Percentiles rank a stretch among this genome's conserved stretches.
phyloP scores from a whole-genome alignment of 2,113 vertebrate genomes.

The Erythrocercus mccallii region DNA sequence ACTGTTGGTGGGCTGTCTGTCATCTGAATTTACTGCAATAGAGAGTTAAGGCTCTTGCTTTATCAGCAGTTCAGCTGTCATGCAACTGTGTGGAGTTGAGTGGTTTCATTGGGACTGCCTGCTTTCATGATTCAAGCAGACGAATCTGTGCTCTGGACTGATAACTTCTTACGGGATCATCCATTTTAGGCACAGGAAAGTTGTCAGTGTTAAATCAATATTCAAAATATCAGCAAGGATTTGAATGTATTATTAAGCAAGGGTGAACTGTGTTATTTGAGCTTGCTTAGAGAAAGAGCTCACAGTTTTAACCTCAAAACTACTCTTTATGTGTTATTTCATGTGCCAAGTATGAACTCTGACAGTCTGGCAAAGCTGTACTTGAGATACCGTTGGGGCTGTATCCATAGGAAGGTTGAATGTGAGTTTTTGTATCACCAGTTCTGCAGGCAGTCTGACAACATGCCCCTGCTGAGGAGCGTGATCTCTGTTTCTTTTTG shows the following conservation, averaged over 20 bases:
- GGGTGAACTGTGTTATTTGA: background rate
- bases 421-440: background rate
- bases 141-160: background rate
- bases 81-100: background rate
- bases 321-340: background rate
- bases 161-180: background rate
- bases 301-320: background rate
- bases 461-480: background rate
- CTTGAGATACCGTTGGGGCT: background rate
- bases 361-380: background rate
- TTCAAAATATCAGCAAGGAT: background rate
- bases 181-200: background rate
- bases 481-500: background rate
- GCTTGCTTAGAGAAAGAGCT: background rate
- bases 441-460: background rate
- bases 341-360: background rate
- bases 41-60: background rate
- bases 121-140: background rate
- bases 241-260: background rate
- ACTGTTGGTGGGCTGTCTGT: background rate
- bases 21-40: background rate
- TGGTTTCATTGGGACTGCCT: background rate
- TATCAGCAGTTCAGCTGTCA: background rate
- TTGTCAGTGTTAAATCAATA: background rate
- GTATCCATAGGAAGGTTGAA: background rate